Conservation (phyloP, 2,797 vertebrate species). For the Amblyopsis hoosieri region DNA sequence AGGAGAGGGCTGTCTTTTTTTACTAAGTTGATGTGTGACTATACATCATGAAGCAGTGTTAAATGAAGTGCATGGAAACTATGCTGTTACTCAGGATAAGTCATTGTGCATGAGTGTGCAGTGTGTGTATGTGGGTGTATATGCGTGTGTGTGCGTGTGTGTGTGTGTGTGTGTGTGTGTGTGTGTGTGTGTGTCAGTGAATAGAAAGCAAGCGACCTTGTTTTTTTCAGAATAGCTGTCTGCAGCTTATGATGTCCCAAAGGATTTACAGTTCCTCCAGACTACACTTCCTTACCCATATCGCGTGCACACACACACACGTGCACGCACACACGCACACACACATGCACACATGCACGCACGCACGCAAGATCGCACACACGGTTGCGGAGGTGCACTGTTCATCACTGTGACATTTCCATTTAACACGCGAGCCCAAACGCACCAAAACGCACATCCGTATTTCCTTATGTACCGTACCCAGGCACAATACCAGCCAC, state of each 20-base stretch:
- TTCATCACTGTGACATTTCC: constrained; percentile 75
- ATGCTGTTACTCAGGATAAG: constrained; percentile 47
- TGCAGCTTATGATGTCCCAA: constrained; percentile 47
- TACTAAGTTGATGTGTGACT: constrained; percentile 53
- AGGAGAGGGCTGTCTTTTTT: constrained; percentile 15
- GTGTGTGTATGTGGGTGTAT: constrained; percentile 5
- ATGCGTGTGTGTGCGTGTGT: constrained; percentile 22
- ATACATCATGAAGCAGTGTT: constrained; percentile 44
- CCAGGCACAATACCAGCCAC: constrained; percentile 57
- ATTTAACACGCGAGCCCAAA: constrained; percentile 60
- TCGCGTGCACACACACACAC: constrained; percentile 4
- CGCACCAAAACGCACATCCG: constrained; percentile 55
- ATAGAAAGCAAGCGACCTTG: neutral
- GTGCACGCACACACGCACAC: constrained; percentile 2
- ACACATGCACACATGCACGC: constrained; percentile 17
- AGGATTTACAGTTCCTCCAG: constrained; percentile 58
- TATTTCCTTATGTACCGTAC: constrained; percentile 63
- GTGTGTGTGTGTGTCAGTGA: constrained; percentile 4
- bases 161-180: constrained; percentile 2
- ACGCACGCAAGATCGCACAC: constrained; percentile 27
- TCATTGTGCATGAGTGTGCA: constrained; percentile 15
- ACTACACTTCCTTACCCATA: constrained; percentile 46
- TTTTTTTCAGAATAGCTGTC: constrained; percentile 31
- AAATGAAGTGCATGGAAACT: constrained; percentile 58
- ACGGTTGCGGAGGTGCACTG: constrained; percentile 52